phyloP scores from a whole-genome alignment of 1,140 invertebrate genomes.

The Sipha flava region DNA sequence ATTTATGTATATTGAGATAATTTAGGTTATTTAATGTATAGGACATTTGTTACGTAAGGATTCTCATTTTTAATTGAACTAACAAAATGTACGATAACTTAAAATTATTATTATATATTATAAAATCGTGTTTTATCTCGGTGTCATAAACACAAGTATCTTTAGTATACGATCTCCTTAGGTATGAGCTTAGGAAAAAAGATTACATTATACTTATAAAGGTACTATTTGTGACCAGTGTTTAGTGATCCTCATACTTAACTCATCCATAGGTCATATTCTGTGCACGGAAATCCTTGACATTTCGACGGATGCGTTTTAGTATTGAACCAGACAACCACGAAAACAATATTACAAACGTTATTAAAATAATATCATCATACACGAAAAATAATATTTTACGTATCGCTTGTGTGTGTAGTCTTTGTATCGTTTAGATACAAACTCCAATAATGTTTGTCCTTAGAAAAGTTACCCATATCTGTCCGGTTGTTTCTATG shows the following conservation, averaged over 20 bases:
- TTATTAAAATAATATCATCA: neutral
- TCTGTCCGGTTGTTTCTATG: neutral
- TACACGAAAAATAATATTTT: neutral
- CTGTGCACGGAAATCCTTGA: neutral
- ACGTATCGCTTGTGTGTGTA: neutral
- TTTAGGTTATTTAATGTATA: neutral
- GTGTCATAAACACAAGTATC: neutral
- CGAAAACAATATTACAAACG: neutral
- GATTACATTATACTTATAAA: neutral
- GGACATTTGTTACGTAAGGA: neutral
- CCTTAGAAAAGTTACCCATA: neutral
- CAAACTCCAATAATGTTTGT: neutral
- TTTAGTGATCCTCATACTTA: neutral
- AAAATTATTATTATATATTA: neutral
- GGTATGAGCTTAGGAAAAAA: neutral
- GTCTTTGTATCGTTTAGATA: neutral
- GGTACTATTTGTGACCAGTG: neutral
- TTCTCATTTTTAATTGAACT: neutral
- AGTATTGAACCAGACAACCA: neutral
- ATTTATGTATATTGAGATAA: neutral
- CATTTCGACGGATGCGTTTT: conserved; percentile 6
- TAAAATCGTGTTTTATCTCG: neutral
- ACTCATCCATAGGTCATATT: neutral
- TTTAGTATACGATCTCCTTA: neutral
- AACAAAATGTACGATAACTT: neutral